Evolutionary conservation across 2,888 invertebrate species (phyloP), one percentile per base, ranked within the genome.

Genomic region (Cantharis nigra): DNA sequence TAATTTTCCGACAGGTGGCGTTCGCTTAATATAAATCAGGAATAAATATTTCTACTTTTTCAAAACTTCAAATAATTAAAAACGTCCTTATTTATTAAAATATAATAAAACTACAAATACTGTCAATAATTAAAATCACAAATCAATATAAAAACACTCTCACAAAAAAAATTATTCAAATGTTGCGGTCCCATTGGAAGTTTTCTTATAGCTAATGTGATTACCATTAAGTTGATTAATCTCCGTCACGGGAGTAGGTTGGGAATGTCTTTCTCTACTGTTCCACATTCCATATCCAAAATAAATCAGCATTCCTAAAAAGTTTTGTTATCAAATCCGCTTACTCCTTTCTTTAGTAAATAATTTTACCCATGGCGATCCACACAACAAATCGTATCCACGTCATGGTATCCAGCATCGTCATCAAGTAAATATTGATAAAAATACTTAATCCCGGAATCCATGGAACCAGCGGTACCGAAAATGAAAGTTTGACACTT

Each of bases 341-440:
- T 20, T 3, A 16, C 20, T 63, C 9, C n/a, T 23, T 28, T 11
- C n/a, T 16, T 23, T 70, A 49, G 30, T 69, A 72, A 63, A 69
- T 76, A 20, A 67, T 86, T 90, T 90, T 88, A 94, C 97, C 97
- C 79, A 96, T 89, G 13, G 87, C 84, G 89, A 97, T 92, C 97
- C 97, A 97, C 65, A 95, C 89, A 9, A 89, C 89, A 84, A 97
- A 95, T 82, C 96, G 90, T 13, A 95, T 89, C 97, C 97, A 98
- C 0, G 97, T 97, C 81, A 92, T 90, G 0, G 87, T 83, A 78
- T 94, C 94, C 80, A 97, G 89, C 86, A 95, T 92, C 72, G 95
- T 90, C 96, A 97, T 96, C 14, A 98, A 89, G 85, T 96, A 96
- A 74, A 96, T 91, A 86, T 97, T 97, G 67, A 95, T 91, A 81